Base-by-base conservation (phyloP, 1,140 invertebrate genomes). In the Limonius californicus region DNA sequence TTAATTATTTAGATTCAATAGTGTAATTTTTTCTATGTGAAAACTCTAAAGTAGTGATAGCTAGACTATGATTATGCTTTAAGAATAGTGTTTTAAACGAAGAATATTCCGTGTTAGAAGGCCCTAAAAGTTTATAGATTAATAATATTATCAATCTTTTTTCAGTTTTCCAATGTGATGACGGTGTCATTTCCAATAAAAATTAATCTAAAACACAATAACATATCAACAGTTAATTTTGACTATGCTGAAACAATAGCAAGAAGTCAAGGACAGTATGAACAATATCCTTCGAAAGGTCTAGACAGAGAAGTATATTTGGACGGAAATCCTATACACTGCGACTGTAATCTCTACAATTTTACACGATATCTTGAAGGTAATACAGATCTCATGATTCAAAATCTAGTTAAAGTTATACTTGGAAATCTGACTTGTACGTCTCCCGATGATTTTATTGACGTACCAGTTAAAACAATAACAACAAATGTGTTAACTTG, bases 331-430 rank as follows among this genome's bases (percentile, higher is more conserved):
- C 65, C 62, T 11, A 27, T 67, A n/a, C 15, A 6, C 2, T 67
- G 65, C 20, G 62, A 67, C 27, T 54, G 57, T 23, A 7, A 18
- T 9, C 23, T 55, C 20, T 70, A 64, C 32, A 42, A 68, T 27
- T 59, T 72, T 16, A 56, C 60, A 32, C 35, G 57, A 23, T 70
- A 69, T 39, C 63, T 67, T 39, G 58, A 63, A 14, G 12, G 53
- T 11, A 27, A 53, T 2, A 43, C 56, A 20, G 27, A 39, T 39
- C 56, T 43, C 39, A n/a, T 14, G 12, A 32, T 67, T 7, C 59
- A 39, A 11, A 11, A 9, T 4, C 1, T 43, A 11, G 39, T 69
- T 7, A 30, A 62, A 12, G 61, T 72, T 47, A 14, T 59, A n/a
- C 18, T 53, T 14, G 57, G 57, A n/a, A 47, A 56, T 9, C 14